phyloP scores from a whole-genome alignment of 2,113 vertebrate genomes.

The Trichomycterus rosablanca region DNA sequence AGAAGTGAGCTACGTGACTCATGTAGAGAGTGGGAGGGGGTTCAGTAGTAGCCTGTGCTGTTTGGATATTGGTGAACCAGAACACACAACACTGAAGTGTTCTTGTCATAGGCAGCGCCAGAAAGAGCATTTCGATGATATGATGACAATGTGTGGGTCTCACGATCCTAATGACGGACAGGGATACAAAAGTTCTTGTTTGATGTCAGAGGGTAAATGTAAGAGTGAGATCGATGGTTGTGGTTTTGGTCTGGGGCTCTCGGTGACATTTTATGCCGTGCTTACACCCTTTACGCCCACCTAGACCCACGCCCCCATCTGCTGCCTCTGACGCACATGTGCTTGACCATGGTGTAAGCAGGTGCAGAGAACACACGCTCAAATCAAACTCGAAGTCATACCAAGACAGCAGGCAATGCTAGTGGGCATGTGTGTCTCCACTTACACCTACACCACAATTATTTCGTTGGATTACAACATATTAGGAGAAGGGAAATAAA shows the following conservation, averaged over 20 bases:
- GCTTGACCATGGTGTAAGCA: conserved; percentile 30
- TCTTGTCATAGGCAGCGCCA: conserved; percentile 18
- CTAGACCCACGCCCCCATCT: conserved; percentile 1
- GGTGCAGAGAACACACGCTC: not conserved
- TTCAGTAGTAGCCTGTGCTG: conserved; percentile 6
- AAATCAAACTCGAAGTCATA: not conserved
- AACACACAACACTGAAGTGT: not conserved
- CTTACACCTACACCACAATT: not conserved
- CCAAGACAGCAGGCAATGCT: not conserved
- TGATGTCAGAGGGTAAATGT: conserved; percentile 25
- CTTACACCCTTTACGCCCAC: conserved; percentile 13
- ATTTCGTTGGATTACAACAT: no score
- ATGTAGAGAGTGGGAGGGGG: conserved; percentile 7
- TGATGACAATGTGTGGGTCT: conserved; percentile 50
- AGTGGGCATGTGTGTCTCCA: not conserved
- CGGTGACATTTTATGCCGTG: conserved; percentile 34
- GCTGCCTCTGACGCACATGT: conserved; percentile 19
- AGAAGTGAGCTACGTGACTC: conserved; percentile 44
- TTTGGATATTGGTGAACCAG: conserved; percentile 10
- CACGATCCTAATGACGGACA: not conserved
- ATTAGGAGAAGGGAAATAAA: no score
- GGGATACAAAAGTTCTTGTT: not conserved
- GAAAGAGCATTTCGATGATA: conserved; percentile 41
- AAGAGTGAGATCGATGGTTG: conserved; percentile 19
- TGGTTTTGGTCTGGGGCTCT: conserved; percentile 10